Conservation (phyloP, 2,113 vertebrate species). For the Galbula dea region DNA sequence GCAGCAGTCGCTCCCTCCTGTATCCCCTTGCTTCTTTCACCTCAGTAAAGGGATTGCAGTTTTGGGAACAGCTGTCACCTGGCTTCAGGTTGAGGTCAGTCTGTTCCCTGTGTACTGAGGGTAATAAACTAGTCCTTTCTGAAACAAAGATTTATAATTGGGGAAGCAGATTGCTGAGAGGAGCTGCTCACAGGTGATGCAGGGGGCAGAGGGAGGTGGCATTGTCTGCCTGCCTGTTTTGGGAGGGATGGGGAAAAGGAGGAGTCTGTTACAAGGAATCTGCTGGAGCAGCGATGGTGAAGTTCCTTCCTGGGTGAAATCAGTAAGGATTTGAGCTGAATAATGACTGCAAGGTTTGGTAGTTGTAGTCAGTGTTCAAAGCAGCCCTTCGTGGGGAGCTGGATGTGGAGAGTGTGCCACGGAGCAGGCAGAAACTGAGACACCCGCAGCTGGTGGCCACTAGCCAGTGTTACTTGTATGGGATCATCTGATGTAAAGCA, state of each 20-base stretch:
- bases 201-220: background rate
- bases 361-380: too few relatives aligned
- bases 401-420: background rate
- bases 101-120: constrained; percentile 34
- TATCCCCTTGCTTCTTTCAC: constrained; percentile 11
- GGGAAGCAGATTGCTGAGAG: background rate
- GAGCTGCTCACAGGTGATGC: background rate
- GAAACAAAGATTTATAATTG: background rate
- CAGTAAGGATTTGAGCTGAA: background rate
- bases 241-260: background rate
- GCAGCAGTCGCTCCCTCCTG: background rate
- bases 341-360: background rate
- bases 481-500: background rate
- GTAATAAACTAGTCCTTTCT: background rate
- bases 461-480: too few relatives aligned
- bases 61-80: constrained; percentile 75
- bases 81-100: constrained; percentile 67
- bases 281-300: fast-evolving
- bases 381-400: background rate
- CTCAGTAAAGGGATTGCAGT: constrained; percentile 26
- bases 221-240: background rate
- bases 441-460: too few relatives aligned
- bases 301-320: background rate
- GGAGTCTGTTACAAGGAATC: background rate
- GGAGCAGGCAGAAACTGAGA: background rate